Conservation (phyloP, 2,888 invertebrate genomes). For the Andrena praecox region DNA sequence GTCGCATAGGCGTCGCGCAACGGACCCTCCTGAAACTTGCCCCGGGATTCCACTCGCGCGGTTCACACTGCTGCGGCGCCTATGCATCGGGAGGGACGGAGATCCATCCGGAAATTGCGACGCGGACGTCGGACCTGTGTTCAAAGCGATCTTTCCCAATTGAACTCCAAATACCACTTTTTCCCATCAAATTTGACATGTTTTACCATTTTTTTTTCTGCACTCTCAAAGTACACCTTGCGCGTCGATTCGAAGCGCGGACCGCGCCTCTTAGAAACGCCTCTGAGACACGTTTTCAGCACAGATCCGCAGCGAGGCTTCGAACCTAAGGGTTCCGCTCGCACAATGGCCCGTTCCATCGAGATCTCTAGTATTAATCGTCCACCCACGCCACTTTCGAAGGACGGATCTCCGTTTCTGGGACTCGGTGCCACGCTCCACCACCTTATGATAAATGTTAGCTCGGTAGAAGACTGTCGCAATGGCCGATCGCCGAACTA, state of each 20-base stretch:
- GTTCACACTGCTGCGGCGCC: slow-evolving; percentile 46
- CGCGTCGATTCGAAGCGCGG: slow-evolving; percentile 44
- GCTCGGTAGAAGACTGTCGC: slow-evolving; percentile 73
- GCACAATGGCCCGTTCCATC: not conserved
- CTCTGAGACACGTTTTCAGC: slow-evolving; percentile 52
- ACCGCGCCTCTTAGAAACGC: slow-evolving; percentile 58
- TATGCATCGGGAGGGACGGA: slow-evolving; percentile 59
- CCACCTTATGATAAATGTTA: slow-evolving; percentile 75
- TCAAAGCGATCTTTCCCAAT: slow-evolving; percentile 38
- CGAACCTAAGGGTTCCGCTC: slow-evolving; percentile 31
- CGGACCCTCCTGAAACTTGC: not conserved
- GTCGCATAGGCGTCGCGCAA: slow-evolving; percentile 66
- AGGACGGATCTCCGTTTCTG: slow-evolving; percentile 64
- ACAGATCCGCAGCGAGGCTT: slow-evolving; percentile 42
- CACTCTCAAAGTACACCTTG: too few species aligned
- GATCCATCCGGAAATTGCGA: slow-evolving; percentile 45
- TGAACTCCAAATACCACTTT: slow-evolving; percentile 14
- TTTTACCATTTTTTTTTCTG: not conserved
- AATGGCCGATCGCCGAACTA: slow-evolving; percentile 51
- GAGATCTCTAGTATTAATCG: not conserved
- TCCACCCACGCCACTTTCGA: not conserved
- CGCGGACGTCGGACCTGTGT: slow-evolving; percentile 36
- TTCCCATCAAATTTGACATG: not conserved
- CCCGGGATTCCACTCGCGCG: not conserved
- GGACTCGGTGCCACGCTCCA: slow-evolving; percentile 72